Conservation (phyloP, 2,797 vertebrate species). For the Morus bassanus region DNA sequence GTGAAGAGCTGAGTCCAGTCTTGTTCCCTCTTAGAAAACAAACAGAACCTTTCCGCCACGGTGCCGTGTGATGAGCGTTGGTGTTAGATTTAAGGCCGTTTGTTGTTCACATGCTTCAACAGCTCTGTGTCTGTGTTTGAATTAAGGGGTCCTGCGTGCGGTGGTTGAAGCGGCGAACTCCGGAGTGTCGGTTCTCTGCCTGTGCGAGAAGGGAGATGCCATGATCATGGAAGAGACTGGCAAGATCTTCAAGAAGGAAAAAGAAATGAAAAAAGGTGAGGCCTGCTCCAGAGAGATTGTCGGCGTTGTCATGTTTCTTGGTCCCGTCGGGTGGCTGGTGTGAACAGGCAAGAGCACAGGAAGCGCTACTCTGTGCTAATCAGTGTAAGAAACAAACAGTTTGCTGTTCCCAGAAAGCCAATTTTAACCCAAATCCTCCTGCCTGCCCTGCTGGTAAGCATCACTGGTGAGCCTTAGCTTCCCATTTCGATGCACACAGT, state of each 20-base stretch:
- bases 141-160: slow-evolving; percentile 84
- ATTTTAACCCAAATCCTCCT: background rate
- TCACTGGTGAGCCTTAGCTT: background rate
- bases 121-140: background rate
- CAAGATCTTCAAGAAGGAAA: slow-evolving; percentile 98
- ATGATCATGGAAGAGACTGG: slow-evolving; percentile 92
- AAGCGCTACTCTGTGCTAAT: background rate
- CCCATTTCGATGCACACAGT: accelerated
- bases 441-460: no score
- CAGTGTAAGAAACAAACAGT: background rate
- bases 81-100: background rate
- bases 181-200: slow-evolving; percentile 86
- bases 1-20: background rate
- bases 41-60: accelerated
- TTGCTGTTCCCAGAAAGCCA: background rate
- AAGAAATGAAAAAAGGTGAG: slow-evolving; percentile 98
- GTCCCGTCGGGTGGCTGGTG: accelerated
- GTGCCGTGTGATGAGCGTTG: background rate
- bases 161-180: slow-evolving; percentile 83
- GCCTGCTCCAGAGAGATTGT: background rate
- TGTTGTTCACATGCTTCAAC: background rate
- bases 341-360: background rate
- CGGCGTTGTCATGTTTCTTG: accelerated
- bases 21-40: background rate
- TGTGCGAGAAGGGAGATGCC: slow-evolving; percentile 92